Conservation (phyloP, 2,113 vertebrate species). For the Merops nubicus region DNA sequence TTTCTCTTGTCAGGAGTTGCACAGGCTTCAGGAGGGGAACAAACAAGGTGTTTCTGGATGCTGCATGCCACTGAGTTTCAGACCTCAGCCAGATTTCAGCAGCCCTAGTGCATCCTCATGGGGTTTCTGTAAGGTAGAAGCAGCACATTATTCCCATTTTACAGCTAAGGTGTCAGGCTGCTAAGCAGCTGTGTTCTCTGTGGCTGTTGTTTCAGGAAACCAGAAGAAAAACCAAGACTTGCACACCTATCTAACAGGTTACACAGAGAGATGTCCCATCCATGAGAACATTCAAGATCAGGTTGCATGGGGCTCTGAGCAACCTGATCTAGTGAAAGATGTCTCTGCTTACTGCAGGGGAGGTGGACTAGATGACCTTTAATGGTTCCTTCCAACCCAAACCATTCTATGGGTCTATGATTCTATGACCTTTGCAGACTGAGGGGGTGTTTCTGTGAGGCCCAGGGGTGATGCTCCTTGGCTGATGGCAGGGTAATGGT, state of each 20-base stretch:
- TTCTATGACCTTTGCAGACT: background rate
- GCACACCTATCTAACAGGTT: background rate
- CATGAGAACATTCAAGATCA: background rate
- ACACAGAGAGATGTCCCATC: background rate
- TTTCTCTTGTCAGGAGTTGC: background rate
- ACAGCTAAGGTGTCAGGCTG: background rate
- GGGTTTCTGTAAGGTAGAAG: background rate
- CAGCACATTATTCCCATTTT: background rate
- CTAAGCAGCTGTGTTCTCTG: background rate
- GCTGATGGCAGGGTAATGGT: fast-evolving
- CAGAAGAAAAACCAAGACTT: background rate
- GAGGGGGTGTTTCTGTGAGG: background rate
- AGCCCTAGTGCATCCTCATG: background rate
- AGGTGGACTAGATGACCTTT: background rate
- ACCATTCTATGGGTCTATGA: background rate
- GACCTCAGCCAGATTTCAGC: background rate
- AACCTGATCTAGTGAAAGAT: background rate
- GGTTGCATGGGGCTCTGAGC: background rate
- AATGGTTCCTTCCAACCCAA: background rate
- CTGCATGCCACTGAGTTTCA: background rate
- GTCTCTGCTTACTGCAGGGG: background rate
- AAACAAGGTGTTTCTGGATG: background rate
- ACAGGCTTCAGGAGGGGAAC: background rate
- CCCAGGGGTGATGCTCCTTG: fast-evolving
- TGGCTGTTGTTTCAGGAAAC: background rate